Evolutionary conservation across 2,797 vertebrate species (phyloP), one percentile per base, ranked within the genome.

Genomic region (Hoplostethus mediterraneus): DNA sequence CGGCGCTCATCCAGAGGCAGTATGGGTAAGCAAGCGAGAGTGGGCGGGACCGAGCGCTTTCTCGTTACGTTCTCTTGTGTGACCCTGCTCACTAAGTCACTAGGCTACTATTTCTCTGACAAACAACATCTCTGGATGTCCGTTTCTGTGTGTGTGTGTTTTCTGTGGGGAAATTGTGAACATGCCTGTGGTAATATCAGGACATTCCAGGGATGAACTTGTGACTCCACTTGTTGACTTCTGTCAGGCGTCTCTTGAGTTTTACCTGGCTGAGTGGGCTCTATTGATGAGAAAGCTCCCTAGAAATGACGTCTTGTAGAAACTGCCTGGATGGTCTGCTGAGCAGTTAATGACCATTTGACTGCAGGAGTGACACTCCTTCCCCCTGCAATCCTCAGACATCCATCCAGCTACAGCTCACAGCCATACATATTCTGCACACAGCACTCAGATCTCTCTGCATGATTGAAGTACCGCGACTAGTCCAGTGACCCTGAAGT

Each of bases 1-100:
- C 97, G 49, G 94, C 97, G 53, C 95, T 99, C 88, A 95, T 99
- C 92, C 98, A 98, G 94, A 95, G 97, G 90, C 96, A 97, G 61
- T 98, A 97, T 77, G 97, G 97, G 98, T 99, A 95, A 98, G 97
- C 95, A 79, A 90, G 85, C 75, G 31, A 82, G 87, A 88, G 89
- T 89, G 89, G 83, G 85, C 77, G 64, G 21, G 21, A 21, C 21
- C 21, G 21, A 21, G 1, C 21, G 21, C 80, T 60, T 36, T 28
- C 36, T 80, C 78, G 79, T 73, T 89, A 30, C 82, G 80, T 71
- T 87, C 63, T 67, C 59, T 79, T 74, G 71, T 78, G 28, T 81
- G 77, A 17, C 52, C 25, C 80, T 78, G 63, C 65, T 73, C 49
- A 48, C 66, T 42, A 59, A 17, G 67, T 88, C 83, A 61, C 83